These are phyloP conservation scores for Tolypeutes matacus DNA, from an alignment of 2,797 vertebrate species.

Conservation along the genomic window DNA sequence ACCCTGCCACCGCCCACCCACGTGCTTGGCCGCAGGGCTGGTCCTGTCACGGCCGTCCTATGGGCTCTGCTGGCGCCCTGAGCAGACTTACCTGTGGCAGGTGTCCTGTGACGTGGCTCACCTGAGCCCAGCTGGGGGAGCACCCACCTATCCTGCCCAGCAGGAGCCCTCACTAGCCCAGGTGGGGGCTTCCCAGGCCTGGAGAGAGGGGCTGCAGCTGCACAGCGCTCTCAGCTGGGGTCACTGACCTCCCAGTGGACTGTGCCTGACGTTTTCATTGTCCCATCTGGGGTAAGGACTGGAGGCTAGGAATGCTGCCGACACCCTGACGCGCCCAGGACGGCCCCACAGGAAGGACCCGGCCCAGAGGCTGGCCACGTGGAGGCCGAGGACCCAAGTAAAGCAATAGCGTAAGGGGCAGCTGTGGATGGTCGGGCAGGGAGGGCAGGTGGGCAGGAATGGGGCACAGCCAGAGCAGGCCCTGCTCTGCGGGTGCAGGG, in stretches of 20 bases:
- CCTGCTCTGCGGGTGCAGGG: background rate
- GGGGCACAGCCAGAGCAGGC: accelerated
- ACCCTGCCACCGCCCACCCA: too few relatives aligned
- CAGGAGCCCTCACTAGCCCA: too few relatives aligned
- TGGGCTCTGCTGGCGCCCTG: too few relatives aligned
- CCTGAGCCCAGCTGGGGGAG: background rate
- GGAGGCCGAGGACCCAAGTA: too few relatives aligned
- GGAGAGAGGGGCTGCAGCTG: background rate
- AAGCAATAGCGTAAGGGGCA: too few relatives aligned
- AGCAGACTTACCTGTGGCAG: accelerated
- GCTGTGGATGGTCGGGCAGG: accelerated
- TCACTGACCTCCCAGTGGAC: background rate
- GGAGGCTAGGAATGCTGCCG: background rate
- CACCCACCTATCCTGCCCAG: background rate
- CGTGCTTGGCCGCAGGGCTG: too few relatives aligned
- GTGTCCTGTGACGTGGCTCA: background rate
- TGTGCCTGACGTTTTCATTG: background rate
- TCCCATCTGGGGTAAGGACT: background rate
- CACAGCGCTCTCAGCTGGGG: background rate
- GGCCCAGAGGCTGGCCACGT: too few relatives aligned
- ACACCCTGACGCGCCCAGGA: background rate
- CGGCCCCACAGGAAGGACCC: background rate
- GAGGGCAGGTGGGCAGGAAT: too few relatives aligned
- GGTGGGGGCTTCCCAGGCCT: background rate
- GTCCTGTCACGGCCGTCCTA: too few relatives aligned